A percentile compares a stretch with the other conserved stretches of the same genome.
These are phyloP conservation scores for Emydoidea blandingii DNA, from an alignment of 2,797 vertebrate genomes.

Conservation along the genomic window DNA sequence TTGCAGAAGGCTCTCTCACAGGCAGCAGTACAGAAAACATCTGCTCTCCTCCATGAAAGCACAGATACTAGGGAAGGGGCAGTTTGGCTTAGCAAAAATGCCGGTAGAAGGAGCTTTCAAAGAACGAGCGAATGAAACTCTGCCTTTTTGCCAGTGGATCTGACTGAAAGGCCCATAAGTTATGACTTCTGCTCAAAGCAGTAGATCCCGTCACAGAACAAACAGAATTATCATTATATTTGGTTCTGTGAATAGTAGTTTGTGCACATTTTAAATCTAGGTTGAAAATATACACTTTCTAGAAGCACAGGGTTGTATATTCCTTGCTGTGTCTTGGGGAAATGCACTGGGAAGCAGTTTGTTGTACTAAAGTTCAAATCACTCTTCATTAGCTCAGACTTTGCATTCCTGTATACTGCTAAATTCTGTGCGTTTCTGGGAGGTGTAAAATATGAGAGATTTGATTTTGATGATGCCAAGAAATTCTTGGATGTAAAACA, in stretches of 20 bases:
- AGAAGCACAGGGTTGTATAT: not conserved
- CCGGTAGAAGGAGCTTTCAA: not conserved
- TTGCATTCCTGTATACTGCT: not conserved
- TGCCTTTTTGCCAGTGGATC: not conserved
- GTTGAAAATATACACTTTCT: not conserved
- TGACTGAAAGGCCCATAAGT: not conserved
- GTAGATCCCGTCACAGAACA: conserved; percentile 1
- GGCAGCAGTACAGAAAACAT: not conserved
- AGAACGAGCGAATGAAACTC: not conserved
- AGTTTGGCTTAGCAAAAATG: not conserved
- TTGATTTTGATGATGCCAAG: conserved; percentile 25
- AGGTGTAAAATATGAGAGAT: not conserved
- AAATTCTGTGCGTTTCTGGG: not conserved
- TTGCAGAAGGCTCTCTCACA: not conserved
- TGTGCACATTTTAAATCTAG: not conserved
- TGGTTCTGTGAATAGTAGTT: not conserved
- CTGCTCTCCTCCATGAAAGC: not conserved
- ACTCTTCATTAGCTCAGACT: not conserved
- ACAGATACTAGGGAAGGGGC: not conserved
- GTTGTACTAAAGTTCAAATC: not conserved
- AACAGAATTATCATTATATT: not conserved
- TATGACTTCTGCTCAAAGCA: conserved; percentile 11
- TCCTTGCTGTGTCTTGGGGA: not conserved
- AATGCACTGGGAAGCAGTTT: not conserved
- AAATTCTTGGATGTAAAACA: conserved; percentile 4